Base-by-base conservation (phyloP, 2,113 vertebrate genomes). In the Chamaetylas fuelleborni region DNA sequence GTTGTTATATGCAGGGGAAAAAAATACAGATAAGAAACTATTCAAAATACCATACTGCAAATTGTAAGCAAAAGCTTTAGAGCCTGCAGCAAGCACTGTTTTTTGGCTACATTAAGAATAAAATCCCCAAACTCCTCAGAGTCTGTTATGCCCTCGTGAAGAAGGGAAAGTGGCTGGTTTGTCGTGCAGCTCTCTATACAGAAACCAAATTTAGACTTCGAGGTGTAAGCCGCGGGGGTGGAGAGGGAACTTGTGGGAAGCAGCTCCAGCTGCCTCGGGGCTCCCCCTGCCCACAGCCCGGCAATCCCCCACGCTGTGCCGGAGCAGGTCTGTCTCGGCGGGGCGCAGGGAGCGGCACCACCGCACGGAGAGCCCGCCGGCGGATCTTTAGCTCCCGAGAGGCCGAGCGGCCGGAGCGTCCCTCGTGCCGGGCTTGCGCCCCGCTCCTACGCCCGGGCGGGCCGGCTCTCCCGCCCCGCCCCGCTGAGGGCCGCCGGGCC, bases 311-410 rank as follows among this genome's bases (percentile, higher is more conserved):
- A 9, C 1, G 25, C 5, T 5, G 22, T 1, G 5, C 16, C 5
- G 47, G 14, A 29, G 38, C 53, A 3, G 31, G 7, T 2, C 19
- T n/a, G 5, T 13, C 11, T 10, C 12, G 42, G 2, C 23, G 12
- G 31, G 12, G 5, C 2, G 5, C 20, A 5, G 19, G 6, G 25
- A 2, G 40, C 34, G 17, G 43, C 81, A 14, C 1, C 25, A 0
- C 1, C 1, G 10, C 6, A 5, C 18, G 8, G 4, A 19, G 12
- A 40, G 2, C 3, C 34, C 22, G 3, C 0, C 1, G 26, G 19
- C 0, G 17, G 3, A 14, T 4, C 53, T 16, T 4, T 3, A 3
- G 18, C 0, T 19, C 45, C 4, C 25, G 16, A 23, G 12, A 33
- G 22, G 12, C 66, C 16, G 34, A 28, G 33, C 58, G 8, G 50